These are phyloP conservation scores for Peromyscus leucopus DNA, from an alignment of 2,113 vertebrate species.

Conservation along the genomic window DNA sequence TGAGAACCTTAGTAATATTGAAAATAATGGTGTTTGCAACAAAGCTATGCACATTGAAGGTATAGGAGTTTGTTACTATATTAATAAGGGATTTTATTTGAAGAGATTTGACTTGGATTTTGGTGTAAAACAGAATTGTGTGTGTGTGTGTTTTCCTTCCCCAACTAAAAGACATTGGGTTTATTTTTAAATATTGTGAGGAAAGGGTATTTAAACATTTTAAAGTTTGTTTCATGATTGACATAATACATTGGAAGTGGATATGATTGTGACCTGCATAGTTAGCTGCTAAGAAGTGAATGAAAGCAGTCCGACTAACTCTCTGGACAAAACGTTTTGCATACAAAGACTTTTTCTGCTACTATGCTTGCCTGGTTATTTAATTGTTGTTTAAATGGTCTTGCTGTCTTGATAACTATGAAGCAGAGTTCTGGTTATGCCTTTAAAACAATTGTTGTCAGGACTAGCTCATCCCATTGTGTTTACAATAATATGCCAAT, in stretches of 20 bases:
- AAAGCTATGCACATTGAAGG: not conserved
- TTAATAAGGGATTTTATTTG: conserved; percentile 33
- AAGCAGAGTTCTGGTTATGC: conserved; percentile 25
- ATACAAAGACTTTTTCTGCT: conserved; percentile 15
- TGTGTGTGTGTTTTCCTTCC: conserved; percentile 17
- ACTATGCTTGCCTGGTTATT: not conserved
- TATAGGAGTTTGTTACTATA: not conserved
- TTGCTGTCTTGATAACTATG: not conserved
- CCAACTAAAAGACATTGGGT: not conserved
- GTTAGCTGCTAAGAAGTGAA: conserved; percentile 5
- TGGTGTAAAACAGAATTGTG: conserved; percentile 40
- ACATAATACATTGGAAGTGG: not conserved
- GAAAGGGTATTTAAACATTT: conserved; percentile 31
- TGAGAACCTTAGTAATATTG: not conserved
- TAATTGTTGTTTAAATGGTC: not conserved
- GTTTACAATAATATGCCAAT: conserved; percentile 34
- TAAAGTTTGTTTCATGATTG: conserved; percentile 2
- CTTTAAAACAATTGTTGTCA: not conserved
- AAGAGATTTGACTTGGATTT: conserved; percentile 12
- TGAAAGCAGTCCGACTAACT: not conserved
- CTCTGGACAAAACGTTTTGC: not conserved
- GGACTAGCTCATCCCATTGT: conserved; percentile 7
- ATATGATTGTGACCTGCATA: not conserved
- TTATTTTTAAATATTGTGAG: not conserved
- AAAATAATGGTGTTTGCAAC: conserved; percentile 16